A percentile compares a stretch with the other conserved stretches of the same genome.
Evolutionary conservation across 2,113 vertebrate species (phyloP).

Genomic region (Haemorhous mexicanus): DNA sequence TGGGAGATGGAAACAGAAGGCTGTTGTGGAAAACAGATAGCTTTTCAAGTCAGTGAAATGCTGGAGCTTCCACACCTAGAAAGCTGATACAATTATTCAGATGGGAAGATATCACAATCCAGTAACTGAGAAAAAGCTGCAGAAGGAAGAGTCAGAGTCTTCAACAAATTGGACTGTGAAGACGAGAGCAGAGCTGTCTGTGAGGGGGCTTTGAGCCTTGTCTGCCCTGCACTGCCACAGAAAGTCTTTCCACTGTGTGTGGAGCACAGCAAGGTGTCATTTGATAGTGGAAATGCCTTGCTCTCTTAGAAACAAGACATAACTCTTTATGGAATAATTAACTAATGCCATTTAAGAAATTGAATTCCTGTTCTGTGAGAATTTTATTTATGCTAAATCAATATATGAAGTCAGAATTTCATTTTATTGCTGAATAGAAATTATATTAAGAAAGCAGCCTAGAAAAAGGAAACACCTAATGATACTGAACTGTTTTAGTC

Average conservation of each 20-base stretch:
- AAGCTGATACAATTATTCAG: background rate
- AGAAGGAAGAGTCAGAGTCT: background rate
- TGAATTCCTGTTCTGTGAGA: slow-evolving; percentile 9
- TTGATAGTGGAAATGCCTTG: background rate
- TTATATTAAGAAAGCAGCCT: background rate
- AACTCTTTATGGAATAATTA: slow-evolving; percentile 19
- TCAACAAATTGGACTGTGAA: background rate
- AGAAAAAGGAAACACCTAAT: slow-evolving; percentile 12
- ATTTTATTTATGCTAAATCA: slow-evolving; percentile 61
- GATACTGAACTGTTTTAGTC: background rate
- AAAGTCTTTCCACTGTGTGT: background rate
- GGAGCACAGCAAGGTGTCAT: background rate
- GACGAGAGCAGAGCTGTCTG: background rate
- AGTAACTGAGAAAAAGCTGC: background rate
- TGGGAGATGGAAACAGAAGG: background rate
- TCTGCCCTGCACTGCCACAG: background rate
- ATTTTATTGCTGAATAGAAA: slow-evolving; percentile 6
- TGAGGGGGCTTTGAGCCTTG: accelerated
- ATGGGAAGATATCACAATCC: background rate
- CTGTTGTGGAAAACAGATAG: background rate
- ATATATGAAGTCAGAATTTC: slow-evolving; percentile 47
- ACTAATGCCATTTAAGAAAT: slow-evolving; percentile 41
- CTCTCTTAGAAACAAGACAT: background rate
- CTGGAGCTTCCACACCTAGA: background rate
- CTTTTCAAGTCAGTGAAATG: background rate